phyloP scores from a whole-genome alignment of 2,113 vertebrate genomes.

The Arvicanthis niloticus region DNA sequence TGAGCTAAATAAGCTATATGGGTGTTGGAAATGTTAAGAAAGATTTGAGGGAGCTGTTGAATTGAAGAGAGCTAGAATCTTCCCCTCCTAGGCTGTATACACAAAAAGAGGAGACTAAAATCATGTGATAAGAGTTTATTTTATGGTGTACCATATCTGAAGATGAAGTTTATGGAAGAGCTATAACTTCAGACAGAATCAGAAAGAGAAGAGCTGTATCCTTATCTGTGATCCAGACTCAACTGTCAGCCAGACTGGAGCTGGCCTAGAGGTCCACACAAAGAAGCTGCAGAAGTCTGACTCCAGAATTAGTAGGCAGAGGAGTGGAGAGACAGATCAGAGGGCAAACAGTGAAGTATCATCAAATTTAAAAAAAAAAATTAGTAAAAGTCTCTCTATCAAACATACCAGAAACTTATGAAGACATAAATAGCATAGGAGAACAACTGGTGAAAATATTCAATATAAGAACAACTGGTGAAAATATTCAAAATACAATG shows the following conservation, averaged over 20 bases:
- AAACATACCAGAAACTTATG: neutral
- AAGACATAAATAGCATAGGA: neutral
- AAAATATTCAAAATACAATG: neutral
- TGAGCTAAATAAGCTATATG: neutral
- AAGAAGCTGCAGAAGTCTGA: neutral
- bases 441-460: neutral
- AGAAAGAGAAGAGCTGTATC: neutral
- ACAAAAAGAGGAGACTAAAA: neutral
- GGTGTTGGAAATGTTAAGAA: neutral
- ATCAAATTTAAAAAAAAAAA: neutral
- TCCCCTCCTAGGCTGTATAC: neutral
- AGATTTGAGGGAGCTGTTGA: neutral
- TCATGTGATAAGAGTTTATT: neutral
- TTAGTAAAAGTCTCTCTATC: neutral
- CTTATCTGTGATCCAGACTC: neutral
- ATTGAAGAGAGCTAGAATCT: neutral
- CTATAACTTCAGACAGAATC: neutral
- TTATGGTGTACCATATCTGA: neutral
- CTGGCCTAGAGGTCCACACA: neutral
- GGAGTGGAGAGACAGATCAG: neutral
- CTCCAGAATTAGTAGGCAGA: neutral
- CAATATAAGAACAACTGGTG: neutral
- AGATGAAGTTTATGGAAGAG: neutral
- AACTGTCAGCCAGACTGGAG: neutral
- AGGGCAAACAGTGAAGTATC: neutral